These are phyloP conservation scores for Trachymyrmex septentrionalis DNA, from an alignment of 1,140 invertebrate genomes.

Conservation along the genomic window DNA sequence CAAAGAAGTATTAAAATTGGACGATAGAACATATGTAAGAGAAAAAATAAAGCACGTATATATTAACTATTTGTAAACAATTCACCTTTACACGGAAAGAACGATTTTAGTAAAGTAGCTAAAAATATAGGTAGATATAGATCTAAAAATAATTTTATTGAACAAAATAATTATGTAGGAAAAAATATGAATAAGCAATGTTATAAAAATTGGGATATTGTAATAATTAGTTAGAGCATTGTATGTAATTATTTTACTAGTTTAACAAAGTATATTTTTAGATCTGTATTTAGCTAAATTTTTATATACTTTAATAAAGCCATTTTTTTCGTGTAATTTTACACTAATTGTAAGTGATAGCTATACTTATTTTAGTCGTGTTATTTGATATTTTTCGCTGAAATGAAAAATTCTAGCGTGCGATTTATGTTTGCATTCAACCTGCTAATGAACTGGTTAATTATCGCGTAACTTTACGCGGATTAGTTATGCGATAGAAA, in stretches of 20 bases:
- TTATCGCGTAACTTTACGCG: conserved; percentile 25
- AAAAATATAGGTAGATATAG: too few species aligned
- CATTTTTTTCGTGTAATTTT: background rate
- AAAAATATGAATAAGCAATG: too few species aligned
- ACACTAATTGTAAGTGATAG: background rate
- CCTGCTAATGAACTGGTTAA: conserved; percentile 29
- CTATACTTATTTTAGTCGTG: background rate
- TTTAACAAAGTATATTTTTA: too few species aligned
- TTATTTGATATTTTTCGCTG: background rate
- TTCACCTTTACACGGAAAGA: too few species aligned
- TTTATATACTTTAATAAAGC: too few species aligned
- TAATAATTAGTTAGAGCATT: too few species aligned
- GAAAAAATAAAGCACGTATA: background rate
- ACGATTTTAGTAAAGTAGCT: too few species aligned
- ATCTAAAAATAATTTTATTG: too few species aligned
- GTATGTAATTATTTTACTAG: too few species aligned
- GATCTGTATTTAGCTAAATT: too few species aligned
- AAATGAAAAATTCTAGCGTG: background rate
- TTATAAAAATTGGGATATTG: too few species aligned
- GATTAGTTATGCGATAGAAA: background rate
- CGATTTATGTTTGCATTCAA: conserved; percentile 28
- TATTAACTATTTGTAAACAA: background rate
- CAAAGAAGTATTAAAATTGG: background rate
- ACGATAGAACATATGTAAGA: background rate
- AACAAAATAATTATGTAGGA: too few species aligned